Percentiles rank a stretch among this genome's conserved stretches.
These are phyloP conservation scores for Oligia strigilis DNA, from an alignment of 2,888 invertebrate genomes.

Conservation along the genomic window DNA sequence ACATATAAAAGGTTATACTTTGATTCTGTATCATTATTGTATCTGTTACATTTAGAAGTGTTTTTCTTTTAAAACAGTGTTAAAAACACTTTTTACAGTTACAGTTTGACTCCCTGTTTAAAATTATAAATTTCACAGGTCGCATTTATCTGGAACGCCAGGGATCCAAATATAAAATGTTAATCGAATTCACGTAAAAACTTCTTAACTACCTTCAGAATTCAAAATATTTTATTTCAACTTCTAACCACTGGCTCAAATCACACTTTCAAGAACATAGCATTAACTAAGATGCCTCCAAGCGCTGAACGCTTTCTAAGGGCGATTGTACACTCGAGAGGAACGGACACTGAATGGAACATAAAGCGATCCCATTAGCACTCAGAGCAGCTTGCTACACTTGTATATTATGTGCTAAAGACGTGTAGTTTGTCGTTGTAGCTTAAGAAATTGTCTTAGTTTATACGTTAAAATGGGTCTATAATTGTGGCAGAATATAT, in stretches of 20 bases:
- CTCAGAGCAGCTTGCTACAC: conserved; percentile 1
- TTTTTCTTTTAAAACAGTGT: no score
- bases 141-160: no score
- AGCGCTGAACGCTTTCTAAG: not conserved
- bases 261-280: not conserved
- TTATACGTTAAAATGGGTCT: not conserved
- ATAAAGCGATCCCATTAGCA: conserved; percentile 14
- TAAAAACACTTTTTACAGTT: no score
- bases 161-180: no score
- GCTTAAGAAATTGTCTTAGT: not conserved
- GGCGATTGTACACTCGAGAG: not conserved
- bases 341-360: not conserved
- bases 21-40: no score
- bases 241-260: not conserved
- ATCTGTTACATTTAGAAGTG: no score
- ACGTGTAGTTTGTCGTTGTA: not conserved
- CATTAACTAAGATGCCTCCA: not conserved
- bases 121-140: no score
- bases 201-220: no score
- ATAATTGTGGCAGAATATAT: not conserved
- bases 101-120: no score
- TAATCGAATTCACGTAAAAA: no score
- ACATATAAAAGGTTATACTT: no score
- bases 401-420: conserved; percentile 8
- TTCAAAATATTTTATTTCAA: no score